Evolutionary conservation across 1,140 invertebrate genomes (phyloP).

Genomic region (Caenorhabditis tropicalis): DNA sequence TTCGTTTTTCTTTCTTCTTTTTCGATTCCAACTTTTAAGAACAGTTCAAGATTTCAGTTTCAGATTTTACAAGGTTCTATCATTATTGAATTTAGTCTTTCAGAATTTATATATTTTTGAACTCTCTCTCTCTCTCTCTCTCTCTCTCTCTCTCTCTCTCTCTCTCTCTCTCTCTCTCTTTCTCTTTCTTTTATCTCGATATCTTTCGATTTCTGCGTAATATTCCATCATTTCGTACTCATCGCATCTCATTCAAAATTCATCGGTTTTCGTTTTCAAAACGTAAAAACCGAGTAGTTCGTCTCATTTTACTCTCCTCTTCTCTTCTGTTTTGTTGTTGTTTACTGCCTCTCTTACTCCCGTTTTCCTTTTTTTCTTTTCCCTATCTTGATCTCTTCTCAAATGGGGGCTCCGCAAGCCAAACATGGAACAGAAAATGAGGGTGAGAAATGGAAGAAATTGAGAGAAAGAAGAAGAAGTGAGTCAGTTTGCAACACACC

Average conservation of each 20-base stretch:
- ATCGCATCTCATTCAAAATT: constrained; percentile 30
- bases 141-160: background rate
- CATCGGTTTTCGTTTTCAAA: constrained; percentile 32
- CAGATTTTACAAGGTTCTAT: too few species aligned
- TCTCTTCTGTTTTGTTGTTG: constrained; percentile 15
- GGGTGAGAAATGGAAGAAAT: constrained; percentile 28
- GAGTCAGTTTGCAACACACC: constrained; percentile 38
- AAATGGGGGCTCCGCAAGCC: background rate
- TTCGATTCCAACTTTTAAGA: background rate
- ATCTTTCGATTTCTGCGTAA: background rate
- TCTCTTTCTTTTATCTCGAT: too few species aligned
- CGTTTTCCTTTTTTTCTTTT: background rate
- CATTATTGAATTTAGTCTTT: too few species aligned
- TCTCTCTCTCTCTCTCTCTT: background rate
- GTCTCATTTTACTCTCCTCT: constrained; percentile 25
- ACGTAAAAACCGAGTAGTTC: background rate
- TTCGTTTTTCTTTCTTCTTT: background rate
- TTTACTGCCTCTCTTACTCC: constrained; percentile 18
- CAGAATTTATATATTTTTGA: too few species aligned
- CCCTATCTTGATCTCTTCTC: background rate
- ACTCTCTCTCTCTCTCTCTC: background rate
- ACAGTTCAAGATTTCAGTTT: too few species aligned
- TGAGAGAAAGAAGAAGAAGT: background rate
- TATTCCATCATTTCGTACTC: constrained; percentile 22
- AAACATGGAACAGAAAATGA: constrained; percentile 31